Conservation (phyloP, 1,140 invertebrate genomes). For the Periplaneta americana region DNA sequence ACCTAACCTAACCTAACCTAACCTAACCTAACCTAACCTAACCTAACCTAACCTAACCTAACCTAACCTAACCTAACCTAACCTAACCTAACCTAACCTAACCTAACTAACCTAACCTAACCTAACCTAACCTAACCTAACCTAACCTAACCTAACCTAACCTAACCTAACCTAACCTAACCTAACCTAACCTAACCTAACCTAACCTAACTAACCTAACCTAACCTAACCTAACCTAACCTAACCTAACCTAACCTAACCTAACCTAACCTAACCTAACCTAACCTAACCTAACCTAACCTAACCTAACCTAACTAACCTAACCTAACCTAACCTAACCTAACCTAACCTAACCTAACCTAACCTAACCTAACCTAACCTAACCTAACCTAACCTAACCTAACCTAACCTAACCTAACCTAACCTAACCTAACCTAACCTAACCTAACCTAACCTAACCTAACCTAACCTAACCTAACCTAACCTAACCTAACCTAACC, state of each 20-base stretch:
- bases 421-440: too few relatives aligned
- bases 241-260: conserved; percentile 21
- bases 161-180: conserved; percentile 13
- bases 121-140: conserved; percentile 14
- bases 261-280: conserved; percentile 14
- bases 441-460: too few relatives aligned
- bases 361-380: too few relatives aligned
- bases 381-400: too few relatives aligned
- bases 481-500: too few relatives aligned
- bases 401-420: too few relatives aligned
- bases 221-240: conserved; percentile 29
- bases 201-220: conserved; percentile 26
- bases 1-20: neutral
- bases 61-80: neutral
- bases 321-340: conserved; percentile 7
- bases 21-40: conserved; percentile 11
- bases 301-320: conserved; percentile 8
- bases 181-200: conserved; percentile 21
- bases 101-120: conserved; percentile 9
- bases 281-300: conserved; percentile 18
- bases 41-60: conserved; percentile 18
- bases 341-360: conserved; percentile 15
- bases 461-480: too few relatives aligned
- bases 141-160: conserved; percentile 12
- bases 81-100: neutral